Evolutionary conservation across 2,888 invertebrate genomes (phyloP).

Genomic region (Diaperis boleti): DNA sequence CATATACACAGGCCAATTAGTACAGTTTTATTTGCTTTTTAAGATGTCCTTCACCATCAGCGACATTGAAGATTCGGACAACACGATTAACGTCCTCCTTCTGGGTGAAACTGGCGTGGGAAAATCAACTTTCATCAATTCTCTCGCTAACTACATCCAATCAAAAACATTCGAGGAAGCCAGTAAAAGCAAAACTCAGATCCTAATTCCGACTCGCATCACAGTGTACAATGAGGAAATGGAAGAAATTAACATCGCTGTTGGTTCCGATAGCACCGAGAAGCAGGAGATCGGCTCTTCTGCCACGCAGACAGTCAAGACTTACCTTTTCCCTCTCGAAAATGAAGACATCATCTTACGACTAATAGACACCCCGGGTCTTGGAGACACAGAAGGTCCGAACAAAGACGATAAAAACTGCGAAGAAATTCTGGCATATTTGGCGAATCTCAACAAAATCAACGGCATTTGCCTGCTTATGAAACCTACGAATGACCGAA

Average conservation of each 20-base stretch:
- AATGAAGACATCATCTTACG: constrained; percentile 50
- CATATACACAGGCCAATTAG: too few relatives aligned
- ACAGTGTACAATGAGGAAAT: constrained; percentile 52
- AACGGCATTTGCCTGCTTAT: constrained; percentile 60
- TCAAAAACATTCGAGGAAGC: constrained; percentile 50
- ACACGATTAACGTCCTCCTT: constrained; percentile 57
- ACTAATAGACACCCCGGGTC: constrained; percentile 61
- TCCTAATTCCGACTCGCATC: constrained; percentile 57
- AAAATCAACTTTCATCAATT: constrained; percentile 62
- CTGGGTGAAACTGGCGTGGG: constrained; percentile 62
- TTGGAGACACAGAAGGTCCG: constrained; percentile 56
- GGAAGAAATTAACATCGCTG: constrained; percentile 47
- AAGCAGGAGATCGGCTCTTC: constrained; percentile 45
- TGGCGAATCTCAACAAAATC: constrained; percentile 54
- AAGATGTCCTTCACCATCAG: neutral
- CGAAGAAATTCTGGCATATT: constrained; percentile 57
- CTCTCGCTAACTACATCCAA: constrained; percentile 58
- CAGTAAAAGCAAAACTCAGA: constrained; percentile 47
- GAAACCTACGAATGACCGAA: constrained; percentile 56
- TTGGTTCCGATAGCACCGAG: constrained; percentile 53
- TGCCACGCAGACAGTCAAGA: constrained; percentile 51
- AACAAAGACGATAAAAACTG: constrained; percentile 55
- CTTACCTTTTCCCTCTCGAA: constrained; percentile 51
- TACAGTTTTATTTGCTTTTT: neutral
- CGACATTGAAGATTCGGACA: neutral